Evolutionary conservation across 2,113 vertebrate genomes (phyloP), one percentile per base, ranked within the genome.

Genomic region (Turdus rufiventris): DNA sequence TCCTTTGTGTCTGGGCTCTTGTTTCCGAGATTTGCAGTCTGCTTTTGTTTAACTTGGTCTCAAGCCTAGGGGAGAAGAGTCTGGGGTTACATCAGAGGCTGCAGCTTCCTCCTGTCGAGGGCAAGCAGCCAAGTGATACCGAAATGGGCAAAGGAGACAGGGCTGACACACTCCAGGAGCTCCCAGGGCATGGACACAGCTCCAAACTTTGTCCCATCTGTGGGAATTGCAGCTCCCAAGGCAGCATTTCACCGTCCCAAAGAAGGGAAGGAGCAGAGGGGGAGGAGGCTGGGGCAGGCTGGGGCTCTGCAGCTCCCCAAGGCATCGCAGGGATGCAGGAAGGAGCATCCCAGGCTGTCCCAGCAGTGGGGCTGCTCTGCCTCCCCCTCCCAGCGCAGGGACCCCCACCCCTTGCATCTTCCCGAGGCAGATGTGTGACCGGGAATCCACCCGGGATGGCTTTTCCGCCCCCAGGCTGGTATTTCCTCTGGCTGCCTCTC

Each of bases 401-500:
- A 88, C 85, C n/a, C 62, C 45, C 21, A 1, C 24, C 45, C 34
- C 38, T 8, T 4, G 28, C 77, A 40, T 80, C 48, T 81, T 86
- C 82, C 80, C 5, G 42, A 66, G 89, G 71, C 91, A 76, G 83
- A 28, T 14, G 81, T 89, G 13, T 85, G 89, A 45, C 77, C 4
- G 2, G 40, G 74, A 85, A 73, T 92, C 93, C 84, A 72, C 74
- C 57, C 57, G 25, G 74, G 57, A 11, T 54, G 82, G 20, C 16
- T 91, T 92, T 40, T 20, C 42, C 76, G 57, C 24, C 25, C 79
- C 19, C 51, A 33, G 80, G 81, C 85, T 93, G 89, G 89, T 88
- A 93, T 96, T 96, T 96, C 95, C 95, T 84, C 81, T 36, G 10
- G 63, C 36, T 56, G 9, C 68, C 40, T 72, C n/a, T 79, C 77